phyloP scores from a whole-genome alignment of 2,113 vertebrate species.

The Trochalopteron elliotii region DNA sequence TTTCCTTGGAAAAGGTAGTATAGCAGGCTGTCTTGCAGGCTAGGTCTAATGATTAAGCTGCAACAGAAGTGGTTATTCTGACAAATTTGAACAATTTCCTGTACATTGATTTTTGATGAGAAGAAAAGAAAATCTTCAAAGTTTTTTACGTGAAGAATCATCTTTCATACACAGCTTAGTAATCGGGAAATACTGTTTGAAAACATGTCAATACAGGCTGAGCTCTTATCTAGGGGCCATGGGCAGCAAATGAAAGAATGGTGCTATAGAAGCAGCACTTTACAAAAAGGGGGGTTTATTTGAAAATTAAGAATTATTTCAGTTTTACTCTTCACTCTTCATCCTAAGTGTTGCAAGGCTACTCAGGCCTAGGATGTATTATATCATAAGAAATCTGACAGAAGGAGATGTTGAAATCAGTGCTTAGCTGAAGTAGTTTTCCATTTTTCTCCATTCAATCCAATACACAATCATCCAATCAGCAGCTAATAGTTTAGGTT shows the following conservation, averaged over 20 bases:
- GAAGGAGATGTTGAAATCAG: not conserved
- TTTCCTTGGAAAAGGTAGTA: not conserved
- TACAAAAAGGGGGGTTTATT: not conserved
- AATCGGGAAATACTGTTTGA: slow-evolving; percentile 38
- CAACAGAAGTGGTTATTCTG: slow-evolving; percentile 22
- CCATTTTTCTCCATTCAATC: not conserved
- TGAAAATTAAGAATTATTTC: slow-evolving; percentile 44
- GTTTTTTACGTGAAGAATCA: not conserved
- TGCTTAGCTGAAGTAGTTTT: not conserved
- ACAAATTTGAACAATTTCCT: slow-evolving; percentile 54
- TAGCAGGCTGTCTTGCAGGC: not conserved
- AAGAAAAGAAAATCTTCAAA: slow-evolving; percentile 15
- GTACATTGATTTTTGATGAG: slow-evolving; percentile 41
- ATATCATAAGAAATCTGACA: not conserved
- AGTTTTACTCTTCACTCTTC: not conserved
- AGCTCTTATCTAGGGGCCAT: not conserved
- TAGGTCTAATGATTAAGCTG: not conserved
- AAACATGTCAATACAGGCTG: slow-evolving; percentile 10
- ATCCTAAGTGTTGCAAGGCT: not conserved
- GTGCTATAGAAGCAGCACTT: slow-evolving; percentile 8
- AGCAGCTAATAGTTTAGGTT: not conserved
- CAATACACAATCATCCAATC: not conserved
- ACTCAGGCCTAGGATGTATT: not conserved
- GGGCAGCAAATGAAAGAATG: not conserved
- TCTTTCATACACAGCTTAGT: slow-evolving; percentile 3